Base-by-base conservation (phyloP, 2,888 invertebrate genomes). In the Chrysodeixis includens region DNA sequence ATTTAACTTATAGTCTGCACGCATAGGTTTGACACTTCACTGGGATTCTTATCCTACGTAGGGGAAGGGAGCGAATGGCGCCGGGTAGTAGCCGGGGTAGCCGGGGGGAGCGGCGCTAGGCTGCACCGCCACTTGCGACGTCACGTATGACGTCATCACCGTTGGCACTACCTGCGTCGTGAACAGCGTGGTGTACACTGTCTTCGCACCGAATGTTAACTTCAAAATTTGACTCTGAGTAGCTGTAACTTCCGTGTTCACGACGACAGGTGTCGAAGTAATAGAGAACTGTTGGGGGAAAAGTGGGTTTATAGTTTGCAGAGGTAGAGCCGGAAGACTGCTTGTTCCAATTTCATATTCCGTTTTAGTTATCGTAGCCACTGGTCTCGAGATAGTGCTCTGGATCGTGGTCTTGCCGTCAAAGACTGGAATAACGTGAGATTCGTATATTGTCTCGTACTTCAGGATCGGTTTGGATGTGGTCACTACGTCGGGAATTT, bases 141-240 rank as follows among this genome's bases (percentile, higher is more conserved):
- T 98, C 73, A 98, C 96, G 86, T 97, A 97, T 16, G 97, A 97
- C n/a, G 98, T 98, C 69, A 98, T 89, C 58, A 97, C 95, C 0
- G 98, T 98, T 8, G 98, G 98, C 51, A 98, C 96, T 53, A 98
- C 96, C 83, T 96, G 97, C 46, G 98, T 98, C 1, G 97, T 97
- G 89, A 97, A 98, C 66, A 98, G 95, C 1, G 98, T 98, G 8
- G 98, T 98, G 87, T 97, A 97, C 0, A 98, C 97, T 0, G 98
- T 98, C 90, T 98, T 98, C 35, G 98, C 98, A n/a, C 98, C 98
- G 87, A 98, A 98, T 12, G 98, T 98, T 77, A 98, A 93, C 90
- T 98, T 98, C 71, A 98, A 92, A 59, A 98, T 95, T 92, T 98
- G 97, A 81, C 98, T 98, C 72, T 97, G 96, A 0, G 98, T 98